Base-by-base conservation (phyloP, 2,113 vertebrate genomes). In the Alethe castanea region DNA sequence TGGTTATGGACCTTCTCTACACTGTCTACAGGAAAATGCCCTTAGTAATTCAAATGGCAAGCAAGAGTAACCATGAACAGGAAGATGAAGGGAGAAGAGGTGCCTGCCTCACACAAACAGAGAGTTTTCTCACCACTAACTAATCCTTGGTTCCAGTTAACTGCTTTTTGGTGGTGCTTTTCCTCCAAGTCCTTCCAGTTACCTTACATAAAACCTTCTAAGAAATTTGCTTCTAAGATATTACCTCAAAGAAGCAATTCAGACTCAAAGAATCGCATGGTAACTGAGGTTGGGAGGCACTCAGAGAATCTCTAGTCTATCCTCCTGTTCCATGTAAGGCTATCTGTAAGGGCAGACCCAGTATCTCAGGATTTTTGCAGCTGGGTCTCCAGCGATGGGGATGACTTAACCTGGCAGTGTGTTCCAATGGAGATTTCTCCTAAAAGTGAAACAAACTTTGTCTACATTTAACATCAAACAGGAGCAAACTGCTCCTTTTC, bases 301-400 rank as follows among this genome's bases (percentile, higher is more conserved):
- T 20, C 33, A 24, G 48, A 53, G 15, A 16, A 8, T 31, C 14
- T 66, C 42, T 60, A 31, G 17, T n/a, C 72, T 56, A 35, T n/a
- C 18, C 13, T 71, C 2, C 33, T 59, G 14, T 31, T 79, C 22
- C 6, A 4, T 15, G 12, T 20, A 56, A 20, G 23, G 29, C 33
- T 18, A 48, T 5, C 44, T 69, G 19, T 54, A 44, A n/a, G 33
- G 22, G 22, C 47, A 64, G 47, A 44, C 4, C 22, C 56, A 33
- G 22, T 29, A 6, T 53, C 36, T 64, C 26, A 52, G 35, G 16
- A 10, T 54, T 69, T 69, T 28, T 45, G 44, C 53, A 65, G 5
- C 23, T 66, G 33, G 2, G 14, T 74, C 7, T 71, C 42, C 52
- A 66, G 9, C 0, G 0, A 33, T 12, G 8, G 24, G 14, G 20